phyloP scores from a whole-genome alignment of 2,888 invertebrate species.

The Hypsopygia costalis region DNA sequence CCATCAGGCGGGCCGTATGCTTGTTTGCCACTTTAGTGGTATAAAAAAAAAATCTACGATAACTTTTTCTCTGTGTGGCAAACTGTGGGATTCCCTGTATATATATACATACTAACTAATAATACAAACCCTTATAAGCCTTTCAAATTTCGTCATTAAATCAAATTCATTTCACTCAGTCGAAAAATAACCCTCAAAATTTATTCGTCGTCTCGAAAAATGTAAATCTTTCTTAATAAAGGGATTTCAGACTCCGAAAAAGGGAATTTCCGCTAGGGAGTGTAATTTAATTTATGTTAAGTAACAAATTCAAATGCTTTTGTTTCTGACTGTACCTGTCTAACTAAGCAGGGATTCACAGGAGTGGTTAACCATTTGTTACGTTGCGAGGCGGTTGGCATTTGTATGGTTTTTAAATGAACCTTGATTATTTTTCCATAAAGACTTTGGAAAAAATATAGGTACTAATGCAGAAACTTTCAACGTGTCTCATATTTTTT shows the following conservation, averaged over 20 bases:
- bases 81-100: too few relatives aligned
- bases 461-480: too few relatives aligned
- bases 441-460: too few relatives aligned
- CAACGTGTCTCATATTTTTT: too few relatives aligned
- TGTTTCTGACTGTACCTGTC: conserved; percentile 25
- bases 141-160: background rate
- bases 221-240: background rate
- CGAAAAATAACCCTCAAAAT: background rate
- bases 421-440: background rate
- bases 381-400: conserved; percentile 21
- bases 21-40: too few relatives aligned
- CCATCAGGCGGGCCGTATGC: too few relatives aligned
- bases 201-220: background rate
- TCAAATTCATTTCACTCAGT: background rate
- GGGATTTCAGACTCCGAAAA: background rate
- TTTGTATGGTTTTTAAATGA: conserved; percentile 11
- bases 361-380: conserved; percentile 52
- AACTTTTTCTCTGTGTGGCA: too few relatives aligned
- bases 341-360: conserved; percentile 36
- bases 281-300: conserved; percentile 5
- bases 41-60: too few relatives aligned
- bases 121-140: too few relatives aligned
- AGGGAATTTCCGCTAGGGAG: background rate
- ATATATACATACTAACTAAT: too few relatives aligned
- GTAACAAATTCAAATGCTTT: conserved; percentile 11